Percentiles rank a stretch among this genome's conserved stretches.
Evolutionary conservation across 2,797 vertebrate genomes (phyloP).

Genomic region (Gymnothorax javanicus): DNA sequence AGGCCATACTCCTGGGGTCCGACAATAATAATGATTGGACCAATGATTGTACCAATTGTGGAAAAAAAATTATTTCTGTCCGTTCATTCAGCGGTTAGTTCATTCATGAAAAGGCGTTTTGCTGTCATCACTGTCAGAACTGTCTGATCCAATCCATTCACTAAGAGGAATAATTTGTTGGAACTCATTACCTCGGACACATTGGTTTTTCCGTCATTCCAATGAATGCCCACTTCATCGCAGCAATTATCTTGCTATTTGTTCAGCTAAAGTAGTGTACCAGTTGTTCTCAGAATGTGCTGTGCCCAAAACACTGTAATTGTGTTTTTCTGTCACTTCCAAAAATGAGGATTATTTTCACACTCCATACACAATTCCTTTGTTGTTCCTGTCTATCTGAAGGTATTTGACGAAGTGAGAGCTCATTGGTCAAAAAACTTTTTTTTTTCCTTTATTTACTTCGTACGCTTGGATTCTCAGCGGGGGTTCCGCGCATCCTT

Average conservation of each 20-base stretch:
- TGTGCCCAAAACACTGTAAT: background rate
- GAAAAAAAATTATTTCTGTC: background rate
- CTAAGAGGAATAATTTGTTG: background rate
- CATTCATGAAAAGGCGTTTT: background rate
- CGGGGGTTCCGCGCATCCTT: background rate
- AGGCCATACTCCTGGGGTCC: background rate
- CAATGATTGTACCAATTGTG: background rate
- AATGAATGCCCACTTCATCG: background rate
- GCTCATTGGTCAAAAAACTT: background rate
- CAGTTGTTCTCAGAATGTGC: background rate
- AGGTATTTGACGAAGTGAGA: background rate
- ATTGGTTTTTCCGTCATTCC: background rate
- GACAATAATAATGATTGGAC: constrained; percentile 3
- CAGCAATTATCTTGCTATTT: background rate
- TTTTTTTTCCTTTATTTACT: background rate
- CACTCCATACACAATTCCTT: background rate
- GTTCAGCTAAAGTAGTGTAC: background rate
- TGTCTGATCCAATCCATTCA: background rate
- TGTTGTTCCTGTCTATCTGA: background rate
- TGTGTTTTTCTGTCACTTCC: background rate
- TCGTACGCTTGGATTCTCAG: background rate
- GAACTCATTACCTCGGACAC: background rate
- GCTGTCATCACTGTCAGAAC: background rate
- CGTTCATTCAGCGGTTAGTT: background rate
- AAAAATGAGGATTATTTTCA: background rate